Conservation (phyloP, 2,888 invertebrate species). For the Pseudococcus jackbeardsleyi region DNA sequence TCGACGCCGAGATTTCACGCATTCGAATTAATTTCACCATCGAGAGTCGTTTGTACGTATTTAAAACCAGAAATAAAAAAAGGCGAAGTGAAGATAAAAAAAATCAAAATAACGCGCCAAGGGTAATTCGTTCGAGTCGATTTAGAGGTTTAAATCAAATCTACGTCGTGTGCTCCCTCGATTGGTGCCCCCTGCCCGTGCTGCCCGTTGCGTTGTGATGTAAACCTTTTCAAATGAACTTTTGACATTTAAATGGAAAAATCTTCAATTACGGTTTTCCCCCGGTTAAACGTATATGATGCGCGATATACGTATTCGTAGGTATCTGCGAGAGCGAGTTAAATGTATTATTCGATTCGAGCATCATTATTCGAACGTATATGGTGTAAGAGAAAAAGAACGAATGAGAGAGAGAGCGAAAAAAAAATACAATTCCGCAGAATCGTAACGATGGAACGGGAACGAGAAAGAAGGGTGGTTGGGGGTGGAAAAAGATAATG, state of each 20-base stretch:
- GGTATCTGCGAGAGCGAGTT: background rate
- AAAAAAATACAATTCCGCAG: background rate
- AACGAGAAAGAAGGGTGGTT: background rate
- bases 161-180: background rate
- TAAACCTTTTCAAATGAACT: slow-evolving; percentile 17
- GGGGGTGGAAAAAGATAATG: slow-evolving; percentile 15
- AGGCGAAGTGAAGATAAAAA: background rate
- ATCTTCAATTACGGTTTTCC: slow-evolving; percentile 28
- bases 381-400: background rate
- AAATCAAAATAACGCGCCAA: background rate
- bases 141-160: slow-evolving; percentile 7
- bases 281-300: slow-evolving; percentile 3
- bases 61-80: background rate
- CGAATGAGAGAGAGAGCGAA: background rate
- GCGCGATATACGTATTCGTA: too few species aligned
- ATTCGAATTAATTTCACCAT: background rate
- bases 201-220: background rate
- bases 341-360: slow-evolving; percentile 9
- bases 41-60: background rate
- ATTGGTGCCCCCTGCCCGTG: background rate
- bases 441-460: background rate
- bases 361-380: slow-evolving; percentile 4
- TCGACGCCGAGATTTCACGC: background rate
- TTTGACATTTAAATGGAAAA: slow-evolving; percentile 40
- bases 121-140: slow-evolving; percentile 6